Conservation (phyloP, 2,113 vertebrate genomes). For the Ammodytes marinus region DNA sequence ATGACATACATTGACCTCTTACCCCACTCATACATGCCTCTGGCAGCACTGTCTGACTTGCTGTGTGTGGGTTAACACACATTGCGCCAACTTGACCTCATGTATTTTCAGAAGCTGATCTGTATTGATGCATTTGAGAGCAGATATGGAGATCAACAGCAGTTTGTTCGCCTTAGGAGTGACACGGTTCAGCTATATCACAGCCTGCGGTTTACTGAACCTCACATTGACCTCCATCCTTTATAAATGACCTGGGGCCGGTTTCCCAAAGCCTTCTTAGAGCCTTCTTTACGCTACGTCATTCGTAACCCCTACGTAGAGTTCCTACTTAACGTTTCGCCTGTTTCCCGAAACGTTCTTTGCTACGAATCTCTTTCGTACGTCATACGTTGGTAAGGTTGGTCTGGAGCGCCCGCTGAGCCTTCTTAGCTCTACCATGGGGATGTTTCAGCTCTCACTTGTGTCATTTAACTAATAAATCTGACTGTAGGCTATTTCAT, state of each 20-base stretch:
- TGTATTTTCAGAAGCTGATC: not conserved
- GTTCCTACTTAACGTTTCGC: no score
- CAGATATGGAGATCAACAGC: not conserved
- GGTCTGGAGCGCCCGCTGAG: no score
- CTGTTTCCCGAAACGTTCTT: no score
- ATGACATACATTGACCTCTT: not conserved
- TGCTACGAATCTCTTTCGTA: no score
- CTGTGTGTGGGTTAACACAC: not conserved
- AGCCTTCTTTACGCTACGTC: no score
- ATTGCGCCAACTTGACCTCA: not conserved
- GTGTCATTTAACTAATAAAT: no score
- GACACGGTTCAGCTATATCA: not conserved
- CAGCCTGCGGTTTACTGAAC: not conserved
- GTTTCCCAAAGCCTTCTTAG: no score
- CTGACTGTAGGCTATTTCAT: no score
- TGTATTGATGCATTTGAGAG: not conserved
- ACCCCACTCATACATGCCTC: not conserved
- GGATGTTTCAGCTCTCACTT: no score
- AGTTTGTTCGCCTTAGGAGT: not conserved
- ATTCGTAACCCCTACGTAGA: no score
- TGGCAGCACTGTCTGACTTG: not conserved
- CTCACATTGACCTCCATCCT: not conserved
- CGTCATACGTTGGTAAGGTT: no score
- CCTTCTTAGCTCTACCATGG: no score
- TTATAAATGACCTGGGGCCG: conserved; percentile 16